Evolutionary conservation across 2,888 invertebrate genomes (phyloP).

Genomic region (Cantharis lateralis): DNA sequence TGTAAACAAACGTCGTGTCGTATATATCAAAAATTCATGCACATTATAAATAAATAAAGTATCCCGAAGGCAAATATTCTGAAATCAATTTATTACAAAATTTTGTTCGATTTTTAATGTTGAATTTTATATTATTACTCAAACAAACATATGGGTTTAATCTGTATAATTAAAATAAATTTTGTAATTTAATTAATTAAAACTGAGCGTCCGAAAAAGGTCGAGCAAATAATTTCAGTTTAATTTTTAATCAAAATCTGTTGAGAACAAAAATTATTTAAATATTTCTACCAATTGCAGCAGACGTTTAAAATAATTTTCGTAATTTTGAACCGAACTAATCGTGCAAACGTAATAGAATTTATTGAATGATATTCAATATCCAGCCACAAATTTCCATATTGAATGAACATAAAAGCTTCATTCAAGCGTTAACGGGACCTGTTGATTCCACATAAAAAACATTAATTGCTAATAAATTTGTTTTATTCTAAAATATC

Average conservation of each 20-base stretch:
- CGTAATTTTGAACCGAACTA: background rate
- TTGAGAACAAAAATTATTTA: background rate
- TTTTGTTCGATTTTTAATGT: too few species aligned
- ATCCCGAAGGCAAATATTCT: background rate
- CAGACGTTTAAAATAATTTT: background rate
- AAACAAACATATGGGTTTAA: too few species aligned
- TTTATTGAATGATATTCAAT: background rate
- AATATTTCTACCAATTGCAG: background rate
- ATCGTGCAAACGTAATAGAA: background rate
- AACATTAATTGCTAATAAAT: background rate
- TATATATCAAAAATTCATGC: background rate
- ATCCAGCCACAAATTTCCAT: background rate
- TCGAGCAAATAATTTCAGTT: background rate
- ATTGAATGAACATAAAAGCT: background rate
- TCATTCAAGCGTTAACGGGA: background rate
- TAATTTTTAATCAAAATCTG: background rate
- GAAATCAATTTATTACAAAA: too few species aligned
- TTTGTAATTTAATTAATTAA: background rate
- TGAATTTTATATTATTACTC: too few species aligned
- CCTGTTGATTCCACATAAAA: background rate
- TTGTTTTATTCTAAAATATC: background rate
- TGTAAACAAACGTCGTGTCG: background rate
- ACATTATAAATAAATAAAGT: background rate
- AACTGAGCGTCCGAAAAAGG: background rate
- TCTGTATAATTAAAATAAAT: background rate